Percentiles rank a stretch among this genome's conserved stretches.
phyloP scores from a whole-genome alignment of 2,888 invertebrate genomes.

The Proisotoma minuta region DNA sequence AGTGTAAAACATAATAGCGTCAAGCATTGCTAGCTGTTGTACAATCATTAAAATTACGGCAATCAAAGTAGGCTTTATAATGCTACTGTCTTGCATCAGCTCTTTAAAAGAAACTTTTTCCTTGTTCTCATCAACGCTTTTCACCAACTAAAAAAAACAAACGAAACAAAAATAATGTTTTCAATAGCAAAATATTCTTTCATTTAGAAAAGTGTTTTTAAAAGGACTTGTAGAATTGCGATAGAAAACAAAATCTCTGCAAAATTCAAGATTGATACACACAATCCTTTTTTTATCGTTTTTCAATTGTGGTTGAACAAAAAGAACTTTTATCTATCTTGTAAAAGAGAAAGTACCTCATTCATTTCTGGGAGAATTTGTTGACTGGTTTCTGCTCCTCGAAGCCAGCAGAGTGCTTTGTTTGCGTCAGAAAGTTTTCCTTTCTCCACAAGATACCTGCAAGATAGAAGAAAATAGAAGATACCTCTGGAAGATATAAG shows the following conservation, averaged over 20 bases:
- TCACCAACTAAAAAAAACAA: neutral
- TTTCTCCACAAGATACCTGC: constrained; percentile 65
- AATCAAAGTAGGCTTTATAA: constrained; percentile 38
- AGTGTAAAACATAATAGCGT: constrained; percentile 50
- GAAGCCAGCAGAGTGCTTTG: constrained; percentile 64
- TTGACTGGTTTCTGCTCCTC: constrained; percentile 58
- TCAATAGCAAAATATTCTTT: too few relatives aligned
- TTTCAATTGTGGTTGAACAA: too few relatives aligned
- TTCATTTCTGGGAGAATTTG: constrained; percentile 40
- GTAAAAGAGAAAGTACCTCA: too few relatives aligned
- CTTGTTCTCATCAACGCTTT: constrained; percentile 37
- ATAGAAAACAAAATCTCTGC: too few relatives aligned
- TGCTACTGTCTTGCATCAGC: constrained; percentile 22
- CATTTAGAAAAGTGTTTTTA: too few relatives aligned
- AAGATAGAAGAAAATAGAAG: too few relatives aligned
- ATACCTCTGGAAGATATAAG: too few relatives aligned
- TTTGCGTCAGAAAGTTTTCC: constrained; percentile 60
- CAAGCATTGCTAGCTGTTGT: constrained; percentile 37
- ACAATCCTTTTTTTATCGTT: too few relatives aligned
- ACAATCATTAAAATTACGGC: constrained; percentile 42
- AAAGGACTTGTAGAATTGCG: too few relatives aligned
- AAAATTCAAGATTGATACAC: too few relatives aligned
- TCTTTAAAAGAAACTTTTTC: constrained; percentile 36
- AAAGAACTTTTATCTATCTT: too few relatives aligned
- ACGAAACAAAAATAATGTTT: too few relatives aligned